Conservation (phyloP, 2,113 vertebrate species). For the Formicarius rufipectus region DNA sequence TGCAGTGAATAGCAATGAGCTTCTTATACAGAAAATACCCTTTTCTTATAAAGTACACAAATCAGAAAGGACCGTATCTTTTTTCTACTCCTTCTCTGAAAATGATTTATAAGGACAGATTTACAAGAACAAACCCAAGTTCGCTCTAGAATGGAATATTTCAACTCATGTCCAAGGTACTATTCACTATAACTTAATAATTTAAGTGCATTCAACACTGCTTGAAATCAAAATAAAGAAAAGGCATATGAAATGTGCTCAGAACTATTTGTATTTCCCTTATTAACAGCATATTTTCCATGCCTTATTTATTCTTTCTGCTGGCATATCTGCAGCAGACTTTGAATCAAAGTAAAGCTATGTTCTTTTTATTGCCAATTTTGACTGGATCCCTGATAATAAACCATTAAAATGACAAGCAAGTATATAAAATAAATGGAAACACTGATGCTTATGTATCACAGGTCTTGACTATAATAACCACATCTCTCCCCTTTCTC, state of each 20-base stretch:
- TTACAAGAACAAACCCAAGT: constrained; percentile 9
- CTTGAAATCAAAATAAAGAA: constrained; percentile 64
- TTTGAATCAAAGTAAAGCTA: constrained; percentile 52
- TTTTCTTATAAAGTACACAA: not conserved
- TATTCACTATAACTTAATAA: constrained; percentile 46
- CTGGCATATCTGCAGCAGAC: constrained; percentile 40
- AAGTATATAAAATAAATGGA: constrained; percentile 59
- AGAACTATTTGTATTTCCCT: constrained; percentile 49
- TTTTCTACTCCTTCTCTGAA: not conserved
- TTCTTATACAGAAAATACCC: not conserved
- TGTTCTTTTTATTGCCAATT: constrained; percentile 61
- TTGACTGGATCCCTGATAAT: constrained; percentile 58
- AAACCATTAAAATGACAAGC: constrained; percentile 61
- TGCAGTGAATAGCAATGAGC: not conserved
- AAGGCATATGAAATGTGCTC: constrained; percentile 43
- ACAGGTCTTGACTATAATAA: constrained; percentile 22
- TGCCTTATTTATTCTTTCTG: constrained; percentile 63
- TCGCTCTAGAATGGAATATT: constrained; percentile 26
- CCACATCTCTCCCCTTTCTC: not conserved
- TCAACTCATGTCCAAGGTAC: constrained; percentile 14
- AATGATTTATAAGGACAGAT: constrained; percentile 35
- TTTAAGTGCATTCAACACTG: constrained; percentile 49
- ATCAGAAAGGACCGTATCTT: not conserved
- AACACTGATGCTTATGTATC: constrained; percentile 30
- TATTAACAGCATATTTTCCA: constrained; percentile 56